Evolutionary conservation across 2,113 vertebrate species (phyloP), one percentile per base, ranked within the genome.

Genomic region (Chionodraco myersi): DNA sequence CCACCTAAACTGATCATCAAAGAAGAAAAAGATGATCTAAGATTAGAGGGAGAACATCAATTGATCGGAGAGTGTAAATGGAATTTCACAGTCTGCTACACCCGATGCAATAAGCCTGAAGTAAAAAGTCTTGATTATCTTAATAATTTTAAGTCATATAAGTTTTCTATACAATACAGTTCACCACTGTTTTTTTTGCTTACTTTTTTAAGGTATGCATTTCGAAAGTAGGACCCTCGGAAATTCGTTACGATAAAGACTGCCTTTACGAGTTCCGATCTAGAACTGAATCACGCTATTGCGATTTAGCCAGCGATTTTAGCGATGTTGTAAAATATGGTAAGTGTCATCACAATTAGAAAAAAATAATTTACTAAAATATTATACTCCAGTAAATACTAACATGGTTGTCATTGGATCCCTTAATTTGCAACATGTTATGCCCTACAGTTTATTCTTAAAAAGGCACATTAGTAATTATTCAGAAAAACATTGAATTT

Each of bases 261-360:
- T 95, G 94, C 84, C 65, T 1, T 3, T 95, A 94, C 60, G 49
- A 66, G 47, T 85, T 92, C 45, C 4, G 4, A 2, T 86, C 79
- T 59, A 58, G 26, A 21, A 34, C 79, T n/a, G 4, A 0, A 0
- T 0, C 0, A 0, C 0, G 0, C 3, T 30, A 3, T 0, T 88
- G 86, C 56, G 1, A 0, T 0, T 0, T 89, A 0, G 1, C 0
- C 0, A 92, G 91, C 56, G 34, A 80, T 16, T 26, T 13, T 23
- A 75, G 79, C 18, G n/a, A 64, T 0, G 12, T 45, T 1, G 10
- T 10, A 10, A 1, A 2, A 45, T 80, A 89, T 0, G 93, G 94
- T 94, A 90, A 89, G 0, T 44, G 2, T 65, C 44, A 36, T n/a
- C 5, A 0, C 56, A 45, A 1, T 36, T 82, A 45, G 36, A 41